Conservation (phyloP, 2,113 vertebrate species). For the Rhinopomastus cyanomelas region DNA sequence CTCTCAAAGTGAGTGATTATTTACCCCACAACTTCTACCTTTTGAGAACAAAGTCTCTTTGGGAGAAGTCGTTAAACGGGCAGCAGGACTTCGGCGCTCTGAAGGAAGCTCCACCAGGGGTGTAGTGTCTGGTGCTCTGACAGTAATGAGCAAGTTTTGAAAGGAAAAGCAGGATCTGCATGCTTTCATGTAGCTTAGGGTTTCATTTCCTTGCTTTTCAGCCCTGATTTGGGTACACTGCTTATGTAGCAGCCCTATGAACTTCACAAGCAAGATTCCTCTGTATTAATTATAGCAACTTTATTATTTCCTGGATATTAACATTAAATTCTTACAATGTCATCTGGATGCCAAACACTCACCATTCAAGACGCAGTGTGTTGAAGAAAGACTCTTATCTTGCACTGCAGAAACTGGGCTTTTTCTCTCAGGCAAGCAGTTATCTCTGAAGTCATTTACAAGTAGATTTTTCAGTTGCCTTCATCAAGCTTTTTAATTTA, state of each 20-base stretch:
- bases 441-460: conserved; percentile 41
- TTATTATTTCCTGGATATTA: conserved; percentile 63
- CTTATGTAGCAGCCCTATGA: conserved; percentile 6
- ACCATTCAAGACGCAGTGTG: neutral
- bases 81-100: neutral
- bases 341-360: conserved; percentile 45
- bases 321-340: conserved; percentile 32
- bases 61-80: neutral
- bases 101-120: neutral
- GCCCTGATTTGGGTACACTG: neutral
- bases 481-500: conserved; percentile 57
- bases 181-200: conserved; percentile 9
- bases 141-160: neutral
- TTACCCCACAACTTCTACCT: neutral
- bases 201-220: conserved; percentile 30
- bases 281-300: conserved; percentile 29
- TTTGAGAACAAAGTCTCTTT: neutral
- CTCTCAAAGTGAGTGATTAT: rapidly evolving
- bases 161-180: conserved; percentile 30
- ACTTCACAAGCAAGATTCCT: conserved; percentile 22
- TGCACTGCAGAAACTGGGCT: neutral
- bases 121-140: neutral
- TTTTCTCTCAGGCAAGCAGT: conserved; percentile 54
- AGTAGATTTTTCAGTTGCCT: conserved; percentile 18
- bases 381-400: conserved; percentile 46